Evolutionary conservation across 2,113 vertebrate genomes (phyloP).

Genomic region (mouse (Mus musculus)): DNA sequence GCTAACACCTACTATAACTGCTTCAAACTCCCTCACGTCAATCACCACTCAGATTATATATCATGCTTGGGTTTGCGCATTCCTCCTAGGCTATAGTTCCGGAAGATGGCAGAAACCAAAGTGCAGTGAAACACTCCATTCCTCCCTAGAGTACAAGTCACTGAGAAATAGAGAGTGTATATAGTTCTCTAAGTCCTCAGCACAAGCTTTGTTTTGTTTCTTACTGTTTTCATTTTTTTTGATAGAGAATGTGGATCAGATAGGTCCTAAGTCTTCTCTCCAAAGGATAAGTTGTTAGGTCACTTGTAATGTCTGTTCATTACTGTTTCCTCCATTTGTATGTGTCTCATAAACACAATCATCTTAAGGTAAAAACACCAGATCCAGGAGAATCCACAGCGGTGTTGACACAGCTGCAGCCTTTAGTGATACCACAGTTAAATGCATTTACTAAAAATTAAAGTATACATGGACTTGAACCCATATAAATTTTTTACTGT

Average conservation of each 20-base stretch:
- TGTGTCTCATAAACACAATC: background rate
- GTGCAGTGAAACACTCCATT: background rate
- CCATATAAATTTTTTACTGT: background rate
- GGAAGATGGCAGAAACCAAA: background rate
- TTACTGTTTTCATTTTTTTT: background rate
- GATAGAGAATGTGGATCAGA: background rate
- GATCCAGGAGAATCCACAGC: background rate
- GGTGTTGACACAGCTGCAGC: background rate
- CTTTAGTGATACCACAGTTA: background rate
- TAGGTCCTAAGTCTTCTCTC: background rate
- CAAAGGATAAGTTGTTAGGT: background rate
- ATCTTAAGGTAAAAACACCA: background rate
- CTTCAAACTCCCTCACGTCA: background rate
- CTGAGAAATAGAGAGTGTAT: background rate
- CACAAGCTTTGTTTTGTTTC: background rate
- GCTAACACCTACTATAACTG: rapidly evolving
- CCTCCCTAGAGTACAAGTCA: background rate
- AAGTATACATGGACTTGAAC: background rate
- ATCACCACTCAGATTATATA: too few relatives aligned
- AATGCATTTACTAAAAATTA: background rate
- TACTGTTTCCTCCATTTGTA: background rate
- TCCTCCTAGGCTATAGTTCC: background rate
- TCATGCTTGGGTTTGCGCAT: background rate
- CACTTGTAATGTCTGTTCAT: background rate
- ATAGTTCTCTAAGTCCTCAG: background rate